phyloP scores from a whole-genome alignment of 2,113 vertebrate species.

The Melanerpes formicivorus region DNA sequence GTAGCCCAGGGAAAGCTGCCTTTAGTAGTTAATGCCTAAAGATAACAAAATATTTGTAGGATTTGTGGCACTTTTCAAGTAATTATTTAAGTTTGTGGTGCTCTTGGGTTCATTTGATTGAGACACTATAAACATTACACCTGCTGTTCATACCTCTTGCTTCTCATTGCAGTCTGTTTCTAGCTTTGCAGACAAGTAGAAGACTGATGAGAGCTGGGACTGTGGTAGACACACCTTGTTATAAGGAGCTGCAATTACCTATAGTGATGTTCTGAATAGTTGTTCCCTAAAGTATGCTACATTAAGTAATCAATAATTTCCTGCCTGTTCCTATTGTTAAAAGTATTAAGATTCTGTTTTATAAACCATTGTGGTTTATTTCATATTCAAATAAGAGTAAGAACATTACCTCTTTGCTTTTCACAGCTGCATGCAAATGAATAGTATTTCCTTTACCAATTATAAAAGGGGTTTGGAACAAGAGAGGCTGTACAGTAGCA shows the following conservation, averaged over 20 bases:
- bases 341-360: neutral
- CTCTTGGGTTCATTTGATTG: neutral
- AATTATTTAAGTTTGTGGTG: neutral
- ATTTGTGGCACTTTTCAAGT: neutral
- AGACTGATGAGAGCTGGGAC: neutral
- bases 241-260: neutral
- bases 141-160: neutral
- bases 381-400: slow-evolving; percentile 11
- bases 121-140: neutral
- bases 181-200: neutral
- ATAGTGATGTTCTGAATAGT: neutral
- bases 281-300: neutral
- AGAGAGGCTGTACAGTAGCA: neutral
- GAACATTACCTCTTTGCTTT: slow-evolving; percentile 30
- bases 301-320: neutral
- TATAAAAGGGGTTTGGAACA: neutral
- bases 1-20: neutral
- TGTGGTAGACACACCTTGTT: neutral
- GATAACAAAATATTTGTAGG: slow-evolving; percentile 3
- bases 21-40: neutral
- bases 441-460: neutral
- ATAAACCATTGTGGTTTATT: neutral
- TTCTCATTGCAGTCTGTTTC: neutral
- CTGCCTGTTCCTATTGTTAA: neutral
- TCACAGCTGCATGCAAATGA: slow-evolving; percentile 36